Percentiles rank a stretch among this genome's conserved stretches.
phyloP scores from a whole-genome alignment of 2,888 invertebrate species.

The Cantharis nigra region DNA sequence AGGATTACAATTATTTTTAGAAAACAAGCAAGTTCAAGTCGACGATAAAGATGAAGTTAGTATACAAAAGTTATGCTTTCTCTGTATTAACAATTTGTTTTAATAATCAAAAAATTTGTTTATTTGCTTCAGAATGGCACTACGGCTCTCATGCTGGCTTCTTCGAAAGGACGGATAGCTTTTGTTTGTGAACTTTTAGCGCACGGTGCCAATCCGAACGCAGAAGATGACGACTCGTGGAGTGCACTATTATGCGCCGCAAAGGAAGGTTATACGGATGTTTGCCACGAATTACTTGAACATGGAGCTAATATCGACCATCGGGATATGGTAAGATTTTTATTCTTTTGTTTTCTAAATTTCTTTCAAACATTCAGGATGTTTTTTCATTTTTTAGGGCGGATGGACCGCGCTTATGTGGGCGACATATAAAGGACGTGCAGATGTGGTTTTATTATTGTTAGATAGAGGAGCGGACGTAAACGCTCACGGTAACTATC shows the following conservation, averaged over 20 bases:
- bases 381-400: constrained; percentile 66
- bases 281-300: constrained; percentile 81
- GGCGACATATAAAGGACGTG: constrained; percentile 89
- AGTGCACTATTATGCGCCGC: constrained; percentile 88
- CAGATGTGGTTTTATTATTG: constrained; percentile 75
- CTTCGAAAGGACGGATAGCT: constrained; percentile 80
- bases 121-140: constrained; percentile 76
- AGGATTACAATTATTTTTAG: constrained; percentile 80
- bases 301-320: constrained; percentile 86
- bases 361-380: background rate
- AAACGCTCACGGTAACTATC: constrained; percentile 94
- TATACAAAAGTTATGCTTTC: background rate
- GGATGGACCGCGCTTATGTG: constrained; percentile 98
- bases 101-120: no score
- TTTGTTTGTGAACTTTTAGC: constrained; percentile 85
- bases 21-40: constrained; percentile 78
- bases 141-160: constrained; percentile 91
- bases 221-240: constrained; percentile 93
- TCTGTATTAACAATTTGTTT: background rate
- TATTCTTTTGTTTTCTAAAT: background rate
- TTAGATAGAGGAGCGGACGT: constrained; percentile 89
- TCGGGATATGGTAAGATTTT: constrained; percentile 53
- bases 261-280: constrained; percentile 82
- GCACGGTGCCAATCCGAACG: constrained; percentile 90
- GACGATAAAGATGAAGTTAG: constrained; percentile 88